Evolutionary conservation across 2,113 vertebrate genomes (phyloP), one percentile per base, ranked within the genome.

Genomic region (Etheostoma spectabile): DNA sequence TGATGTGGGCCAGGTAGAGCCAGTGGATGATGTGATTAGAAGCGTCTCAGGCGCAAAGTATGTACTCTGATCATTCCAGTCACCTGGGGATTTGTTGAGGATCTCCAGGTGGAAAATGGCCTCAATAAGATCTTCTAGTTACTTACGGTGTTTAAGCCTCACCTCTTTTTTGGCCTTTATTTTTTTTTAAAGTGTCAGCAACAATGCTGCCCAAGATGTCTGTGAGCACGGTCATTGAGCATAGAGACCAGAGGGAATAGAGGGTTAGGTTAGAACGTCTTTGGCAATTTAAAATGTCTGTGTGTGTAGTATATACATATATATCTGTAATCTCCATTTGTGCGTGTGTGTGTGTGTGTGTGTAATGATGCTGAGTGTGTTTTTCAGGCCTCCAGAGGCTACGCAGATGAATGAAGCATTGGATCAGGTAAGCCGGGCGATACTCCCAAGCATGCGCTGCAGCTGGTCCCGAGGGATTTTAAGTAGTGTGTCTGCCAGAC

Each of bases 341-440:
- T 51, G 19, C 78, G 65, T 15, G 10, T 69, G 53, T 4, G 11
- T 60, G 63, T 16, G 69, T 15, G 10, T 69, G 53, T 4, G 11
- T 60, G 63, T 16, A 45, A 72, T 52, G 75, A 85, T 59, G 52
- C 57, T 19, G 52, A 30, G 33, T 77, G 77, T 85, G 70, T 80
- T 85, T 80, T 72, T 24, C 67, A 21, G 80, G 82, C 82, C 91
- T 90, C 93, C 88, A 84, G 86, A 85, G 91, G 87, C 74, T 74
- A 61, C 70, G 80, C 88, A 88, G 90, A 92, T 93, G 92, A 94
- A 91, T 90, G 89, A 86, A 84, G 89, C 79, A 68, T 70, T 78
- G 89, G 86, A 89, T 93, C 92, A 94, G 94, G 93, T 94, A 89
- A 91, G 91, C 74, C 78, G 83, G 80, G 64, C 73, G 52, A 88